Base-by-base conservation (phyloP, 2,888 invertebrate genomes). In the Rhamnusium bicolor region DNA sequence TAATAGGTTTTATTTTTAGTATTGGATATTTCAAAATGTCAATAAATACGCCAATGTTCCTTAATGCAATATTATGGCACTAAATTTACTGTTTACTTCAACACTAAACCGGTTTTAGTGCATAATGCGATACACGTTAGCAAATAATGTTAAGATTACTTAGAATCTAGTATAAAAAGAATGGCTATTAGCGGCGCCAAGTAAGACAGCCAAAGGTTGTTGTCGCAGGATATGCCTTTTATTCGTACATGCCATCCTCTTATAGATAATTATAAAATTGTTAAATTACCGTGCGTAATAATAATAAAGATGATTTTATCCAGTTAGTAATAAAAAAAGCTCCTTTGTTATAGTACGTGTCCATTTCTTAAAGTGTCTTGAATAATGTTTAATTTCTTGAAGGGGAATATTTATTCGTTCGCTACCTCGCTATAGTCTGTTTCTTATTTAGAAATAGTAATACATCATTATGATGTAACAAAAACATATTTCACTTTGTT, bases 181-280 rank as follows among this genome's bases (percentile, higher is more conserved):
- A 40, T 40, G 12, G n/a, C 40, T 40, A 14, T n/a, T 12, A 40
- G n/a, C n/a, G 40, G 40, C 40, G 40, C 40, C 40, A 40, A 40
- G 40, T n/a, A 40, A 40, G n/a, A 1, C 40, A 40, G 4, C n/a
- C 16, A 58, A 29, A 58, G 58, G 58, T 58, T 58, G 58, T 58
- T 58, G 58, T 58, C 58, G 19, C 58, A 58, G 58, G 58, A 58
- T 29, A 56, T 32, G 32, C 58, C 58, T 58, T 58, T 32, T 58
- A 32, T 58, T 32, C 58, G 40, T n/a, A n/a, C n/a, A 40, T 40
- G n/a, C n/a, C 40, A 40, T 40, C 10, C 40, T n/a, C n/a, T 40
- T 2, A 40, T 2, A 12, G 40, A 14, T 40, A 40, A 40, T 40
- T 40, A 40, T n/a, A 40, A 40, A 40, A n/a, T 40, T 40, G n/a